Evolutionary conservation across 2,888 invertebrate genomes (phyloP).

Genomic region (Aspidapion aeneum): DNA sequence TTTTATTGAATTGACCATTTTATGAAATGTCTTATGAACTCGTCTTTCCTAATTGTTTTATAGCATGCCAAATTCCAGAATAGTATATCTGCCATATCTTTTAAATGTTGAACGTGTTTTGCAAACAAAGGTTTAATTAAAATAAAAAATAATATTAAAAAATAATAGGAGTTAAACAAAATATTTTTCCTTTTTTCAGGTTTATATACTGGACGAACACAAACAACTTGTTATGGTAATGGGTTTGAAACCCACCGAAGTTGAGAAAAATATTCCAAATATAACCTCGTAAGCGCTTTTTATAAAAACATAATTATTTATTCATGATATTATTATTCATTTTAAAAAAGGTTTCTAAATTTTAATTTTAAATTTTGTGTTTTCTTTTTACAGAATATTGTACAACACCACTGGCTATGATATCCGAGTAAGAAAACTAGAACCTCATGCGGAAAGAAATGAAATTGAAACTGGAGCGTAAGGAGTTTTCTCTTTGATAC

Average conservation of each 20-base stretch:
- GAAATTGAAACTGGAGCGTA: slow-evolving; percentile 65
- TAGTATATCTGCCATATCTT: no score
- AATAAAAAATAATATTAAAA: no score
- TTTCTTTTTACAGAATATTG: slow-evolving; percentile 51
- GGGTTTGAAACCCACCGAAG: slow-evolving; percentile 70
- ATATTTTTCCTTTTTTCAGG: slow-evolving; percentile 49
- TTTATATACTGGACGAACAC: slow-evolving; percentile 78
- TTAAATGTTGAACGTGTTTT: no score
- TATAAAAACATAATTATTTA: no score
- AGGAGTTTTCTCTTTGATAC: slow-evolving; percentile 38
- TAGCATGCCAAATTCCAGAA: no score
- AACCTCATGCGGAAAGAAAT: slow-evolving; percentile 67
- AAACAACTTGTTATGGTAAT: slow-evolving; percentile 78
- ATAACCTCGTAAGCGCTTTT: slow-evolving; percentile 63
- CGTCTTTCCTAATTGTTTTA: no score
- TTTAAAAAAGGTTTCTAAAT: no score
- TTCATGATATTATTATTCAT: no score
- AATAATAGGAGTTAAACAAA: neutral
- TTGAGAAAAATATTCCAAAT: slow-evolving; percentile 67
- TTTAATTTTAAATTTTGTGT: no score
- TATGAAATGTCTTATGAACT: no score
- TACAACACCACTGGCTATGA: slow-evolving; percentile 75
- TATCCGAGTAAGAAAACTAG: slow-evolving; percentile 72
- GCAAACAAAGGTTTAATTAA: no score
- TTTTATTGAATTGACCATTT: no score